phyloP scores from a whole-genome alignment of 2,797 vertebrate genomes.

The Galagoides demidoff region DNA sequence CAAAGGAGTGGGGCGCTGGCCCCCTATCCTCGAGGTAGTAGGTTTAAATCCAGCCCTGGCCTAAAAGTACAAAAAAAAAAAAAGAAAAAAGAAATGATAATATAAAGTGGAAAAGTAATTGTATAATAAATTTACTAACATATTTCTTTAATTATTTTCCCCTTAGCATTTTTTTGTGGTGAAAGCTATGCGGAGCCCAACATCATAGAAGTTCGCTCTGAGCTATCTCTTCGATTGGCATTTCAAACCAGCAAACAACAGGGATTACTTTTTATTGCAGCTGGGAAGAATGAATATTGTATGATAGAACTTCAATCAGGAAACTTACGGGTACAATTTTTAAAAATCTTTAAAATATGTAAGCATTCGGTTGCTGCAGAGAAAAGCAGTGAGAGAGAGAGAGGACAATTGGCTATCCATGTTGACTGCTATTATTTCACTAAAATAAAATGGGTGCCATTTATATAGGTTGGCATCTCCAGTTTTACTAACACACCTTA shows the following conservation, averaged over 20 bases:
- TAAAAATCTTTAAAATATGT: not conserved
- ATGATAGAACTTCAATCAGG: slow-evolving; percentile 91
- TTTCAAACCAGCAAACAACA: slow-evolving; percentile 93
- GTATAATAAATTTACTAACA: not conserved
- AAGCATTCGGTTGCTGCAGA: not conserved
- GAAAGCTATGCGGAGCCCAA: slow-evolving; percentile 93
- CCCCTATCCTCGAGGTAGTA: too few relatives aligned
- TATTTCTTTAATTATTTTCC: slow-evolving; percentile 18
- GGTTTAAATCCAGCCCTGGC: too few relatives aligned
- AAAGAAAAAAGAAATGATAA: not conserved
- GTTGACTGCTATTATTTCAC: not conserved
- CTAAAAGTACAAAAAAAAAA: too few relatives aligned
- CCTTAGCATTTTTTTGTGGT: slow-evolving; percentile 94
- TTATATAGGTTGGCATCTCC: not conserved
- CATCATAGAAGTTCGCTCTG: slow-evolving; percentile 87
- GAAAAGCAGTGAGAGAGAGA: slow-evolving; percentile 43
- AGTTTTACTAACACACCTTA: not conserved
- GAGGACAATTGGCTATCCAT: not conserved
- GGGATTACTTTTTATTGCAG: slow-evolving; percentile 94
- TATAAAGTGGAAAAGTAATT: not conserved
- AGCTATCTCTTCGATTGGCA: slow-evolving; percentile 89
- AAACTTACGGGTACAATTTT: slow-evolving; percentile 88
- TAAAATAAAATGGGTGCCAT: not conserved
- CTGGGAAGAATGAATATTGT: slow-evolving; percentile 90
- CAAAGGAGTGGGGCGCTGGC: too few relatives aligned